Evolutionary conservation across 2,113 vertebrate genomes (phyloP), one percentile per base, ranked within the genome.

Genomic region (Epinephelus cyanopodus): DNA sequence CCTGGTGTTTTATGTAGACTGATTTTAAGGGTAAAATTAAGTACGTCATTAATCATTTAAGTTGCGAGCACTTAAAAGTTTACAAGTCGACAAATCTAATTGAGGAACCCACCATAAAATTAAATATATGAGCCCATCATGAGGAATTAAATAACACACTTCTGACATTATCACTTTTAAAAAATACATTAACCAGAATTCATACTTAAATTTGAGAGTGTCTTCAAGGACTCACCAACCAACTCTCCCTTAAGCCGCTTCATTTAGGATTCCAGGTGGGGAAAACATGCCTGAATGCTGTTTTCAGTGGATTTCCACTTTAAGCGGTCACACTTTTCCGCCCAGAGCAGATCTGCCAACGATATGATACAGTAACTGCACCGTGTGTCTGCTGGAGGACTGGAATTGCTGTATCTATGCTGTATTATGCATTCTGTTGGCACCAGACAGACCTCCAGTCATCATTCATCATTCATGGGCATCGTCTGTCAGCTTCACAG

Each of bases 391-490:
- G 45, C 27, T 69, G 71, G 17, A 81, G 48, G 39, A 42, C 72
- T 48, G 73, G 68, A 57, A 82, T 82, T 11, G 6, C 66, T 78
- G 61, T 56, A 76, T 90, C 25, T 65, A 53, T 68, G 73, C 72
- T 75, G 75, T 74, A 86, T 88, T 88, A 91, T 87, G 82, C 73
- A 90, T 88, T 89, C 75, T 78, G 87, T 68, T 89, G 85, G 89
- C 79, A 87, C 61, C 57, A 84, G 84, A 89, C 89, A 84, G 87
- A 84, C 87, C 83, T 87, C 73, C 63, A 91, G 88, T 79, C 83
- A 87, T 89, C 84, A 91, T 94, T 83, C 77, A 93, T 92, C 90
- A 93, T 94, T 93, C 87, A 92, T 93, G 83, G 75, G 52, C 86
- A 88, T 89, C 68, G 29, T 92, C 87, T 91, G 92, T 90, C 79